A percentile compares a stretch with the other conserved stretches of the same genome.
Evolutionary conservation across 2,888 invertebrate genomes (phyloP).

Genomic region (Drosophila austrosaltans): DNA sequence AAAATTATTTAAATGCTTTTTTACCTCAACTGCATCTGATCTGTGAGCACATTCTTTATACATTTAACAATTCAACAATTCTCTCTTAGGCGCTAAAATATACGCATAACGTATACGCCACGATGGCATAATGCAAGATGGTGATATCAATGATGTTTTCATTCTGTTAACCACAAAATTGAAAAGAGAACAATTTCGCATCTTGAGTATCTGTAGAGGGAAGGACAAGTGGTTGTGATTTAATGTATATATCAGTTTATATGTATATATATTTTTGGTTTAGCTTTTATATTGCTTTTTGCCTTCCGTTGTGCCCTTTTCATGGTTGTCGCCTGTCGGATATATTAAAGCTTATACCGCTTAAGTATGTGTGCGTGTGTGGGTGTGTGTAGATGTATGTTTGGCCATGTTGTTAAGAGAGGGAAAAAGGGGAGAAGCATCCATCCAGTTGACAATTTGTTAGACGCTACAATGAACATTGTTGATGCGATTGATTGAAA

Average conservation of each 20-base stretch:
- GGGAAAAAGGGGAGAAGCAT: slow-evolving; percentile 39
- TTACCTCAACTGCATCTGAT: not conserved
- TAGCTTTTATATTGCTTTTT: slow-evolving; percentile 62
- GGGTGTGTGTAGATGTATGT: slow-evolving; percentile 10
- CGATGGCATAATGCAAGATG: slow-evolving; percentile 7
- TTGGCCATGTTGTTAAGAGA: not conserved
- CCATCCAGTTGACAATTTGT: slow-evolving; percentile 68
- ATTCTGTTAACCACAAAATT: slow-evolving; percentile 56
- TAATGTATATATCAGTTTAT: slow-evolving; percentile 65
- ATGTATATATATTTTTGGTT: slow-evolving; percentile 5
- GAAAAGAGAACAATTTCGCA: slow-evolving; percentile 50
- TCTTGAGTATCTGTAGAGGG: slow-evolving; percentile 28
- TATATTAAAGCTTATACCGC: slow-evolving; percentile 64
- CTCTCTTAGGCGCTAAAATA: not conserved
- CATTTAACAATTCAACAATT: not conserved
- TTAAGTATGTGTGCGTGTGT: slow-evolving; percentile 16
- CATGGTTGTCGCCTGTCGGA: slow-evolving; percentile 46
- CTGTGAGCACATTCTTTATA: no score
- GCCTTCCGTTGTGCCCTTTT: slow-evolving; percentile 43
- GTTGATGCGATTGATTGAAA: slow-evolving; percentile 78
- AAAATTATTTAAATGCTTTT: no score
- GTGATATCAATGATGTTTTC: slow-evolving; percentile 53
- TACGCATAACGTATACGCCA: slow-evolving; percentile 45
- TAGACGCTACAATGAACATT: slow-evolving; percentile 75
- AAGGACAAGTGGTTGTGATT: slow-evolving; percentile 68